These are phyloP conservation scores for Goniozus legneri DNA, from an alignment of 1,140 invertebrate genomes.

Conservation along the genomic window DNA sequence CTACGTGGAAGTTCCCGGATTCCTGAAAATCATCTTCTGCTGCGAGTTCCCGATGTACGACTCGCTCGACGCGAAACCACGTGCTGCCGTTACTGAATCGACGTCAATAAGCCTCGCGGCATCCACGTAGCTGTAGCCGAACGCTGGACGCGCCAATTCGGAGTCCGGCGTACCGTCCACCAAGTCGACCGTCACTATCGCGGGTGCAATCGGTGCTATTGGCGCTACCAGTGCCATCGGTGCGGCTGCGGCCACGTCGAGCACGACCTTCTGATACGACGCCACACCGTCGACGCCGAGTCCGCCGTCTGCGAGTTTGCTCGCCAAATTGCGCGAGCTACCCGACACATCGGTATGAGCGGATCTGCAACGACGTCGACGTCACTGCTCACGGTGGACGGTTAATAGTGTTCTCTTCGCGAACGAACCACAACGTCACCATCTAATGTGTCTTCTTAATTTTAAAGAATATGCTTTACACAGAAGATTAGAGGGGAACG, in stretches of 20 bases:
- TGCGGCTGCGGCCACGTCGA: slow-evolving; percentile 21
- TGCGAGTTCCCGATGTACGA: slow-evolving; percentile 87
- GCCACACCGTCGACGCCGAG: not conserved
- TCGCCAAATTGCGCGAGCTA: not conserved
- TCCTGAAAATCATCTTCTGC: slow-evolving; percentile 77
- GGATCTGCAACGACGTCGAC: not conserved
- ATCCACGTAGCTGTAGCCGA: slow-evolving; percentile 73
- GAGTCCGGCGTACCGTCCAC: slow-evolving; percentile 45
- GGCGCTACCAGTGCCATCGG: too few relatives aligned
- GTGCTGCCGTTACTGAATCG: slow-evolving; percentile 68
- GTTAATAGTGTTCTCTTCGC: too few relatives aligned
- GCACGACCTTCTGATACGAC: slow-evolving; percentile 20
- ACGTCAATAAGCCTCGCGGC: slow-evolving; percentile 70
- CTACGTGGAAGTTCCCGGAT: slow-evolving; percentile 77
- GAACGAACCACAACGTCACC: too few relatives aligned
- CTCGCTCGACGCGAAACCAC: slow-evolving; percentile 65
- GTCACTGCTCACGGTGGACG: not conserved
- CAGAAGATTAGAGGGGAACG: too few relatives aligned
- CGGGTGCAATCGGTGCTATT: too few relatives aligned
- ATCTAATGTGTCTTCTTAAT: too few relatives aligned
- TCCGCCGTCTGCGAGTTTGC: not conserved
- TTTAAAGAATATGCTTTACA: too few relatives aligned
- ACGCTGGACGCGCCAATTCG: slow-evolving; percentile 48
- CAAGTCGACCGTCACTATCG: not conserved
- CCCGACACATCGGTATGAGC: not conserved